A percentile compares a stretch with the other conserved stretches of the same genome.
Evolutionary conservation across 2,888 invertebrate species (phyloP).

Genomic region (Clitarchus hookeri): DNA sequence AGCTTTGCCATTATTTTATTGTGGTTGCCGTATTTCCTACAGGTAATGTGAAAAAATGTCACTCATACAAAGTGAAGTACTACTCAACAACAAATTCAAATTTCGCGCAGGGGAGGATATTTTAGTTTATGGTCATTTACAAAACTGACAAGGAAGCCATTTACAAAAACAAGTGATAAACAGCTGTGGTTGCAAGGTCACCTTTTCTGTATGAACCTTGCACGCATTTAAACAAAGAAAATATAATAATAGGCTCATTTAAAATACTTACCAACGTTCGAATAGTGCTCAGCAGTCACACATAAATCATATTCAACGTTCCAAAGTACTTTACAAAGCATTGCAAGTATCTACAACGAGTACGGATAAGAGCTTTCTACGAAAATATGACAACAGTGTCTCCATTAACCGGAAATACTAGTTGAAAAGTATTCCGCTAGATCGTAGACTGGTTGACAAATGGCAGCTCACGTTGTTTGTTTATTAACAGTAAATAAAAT

Average conservation of each 20-base stretch:
- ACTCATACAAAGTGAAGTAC: not conserved
- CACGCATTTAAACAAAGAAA: slow-evolving; percentile 22
- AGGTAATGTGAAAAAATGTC: too few species aligned
- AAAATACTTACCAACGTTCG: not conserved
- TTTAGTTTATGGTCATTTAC: slow-evolving; percentile 15
- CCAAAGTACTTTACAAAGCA: not conserved
- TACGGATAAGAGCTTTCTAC: slow-evolving; percentile 33
- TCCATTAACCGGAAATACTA: slow-evolving; percentile 38
- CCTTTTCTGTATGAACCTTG: slow-evolving; percentile 35
- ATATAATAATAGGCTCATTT: not conserved
- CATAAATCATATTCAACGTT: not conserved
- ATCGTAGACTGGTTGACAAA: not conserved
- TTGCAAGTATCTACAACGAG: not conserved
- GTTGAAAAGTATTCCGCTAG: not conserved
- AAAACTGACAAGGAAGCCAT: slow-evolving; percentile 39
- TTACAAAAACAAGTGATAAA: slow-evolving; percentile 41
- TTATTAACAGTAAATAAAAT: not conserved
- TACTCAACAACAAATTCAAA: not conserved
- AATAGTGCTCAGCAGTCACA: not conserved
- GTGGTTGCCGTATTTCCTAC: too few species aligned
- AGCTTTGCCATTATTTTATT: too few species aligned
- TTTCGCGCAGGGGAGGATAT: not conserved
- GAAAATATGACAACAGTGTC: slow-evolving; percentile 44
- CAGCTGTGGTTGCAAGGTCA: slow-evolving; percentile 44
- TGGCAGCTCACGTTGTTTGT: not conserved